Conservation (phyloP, 1,140 invertebrate genomes). For the Pteromalus puparum region DNA sequence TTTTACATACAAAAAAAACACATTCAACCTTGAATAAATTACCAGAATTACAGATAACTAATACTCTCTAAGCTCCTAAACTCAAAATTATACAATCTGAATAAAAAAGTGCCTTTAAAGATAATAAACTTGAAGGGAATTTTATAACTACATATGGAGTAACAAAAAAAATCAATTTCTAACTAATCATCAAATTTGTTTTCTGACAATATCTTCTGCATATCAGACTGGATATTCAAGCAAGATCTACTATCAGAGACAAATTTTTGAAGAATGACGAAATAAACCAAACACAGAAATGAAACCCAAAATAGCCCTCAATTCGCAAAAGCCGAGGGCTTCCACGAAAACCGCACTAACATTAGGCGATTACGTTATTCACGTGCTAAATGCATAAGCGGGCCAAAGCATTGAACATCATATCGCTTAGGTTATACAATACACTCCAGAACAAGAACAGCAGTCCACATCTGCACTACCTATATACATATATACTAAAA, state of each 20-base stretch:
- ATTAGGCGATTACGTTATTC: slow-evolving; percentile 55
- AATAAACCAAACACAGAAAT: background rate
- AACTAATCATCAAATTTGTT: background rate
- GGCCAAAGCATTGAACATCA: background rate
- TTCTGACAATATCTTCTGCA: background rate
- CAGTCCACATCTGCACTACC: background rate
- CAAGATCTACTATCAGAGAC: background rate
- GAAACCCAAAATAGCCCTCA: background rate
- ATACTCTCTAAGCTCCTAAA: background rate
- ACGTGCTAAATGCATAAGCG: slow-evolving; percentile 46
- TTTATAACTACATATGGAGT: background rate
- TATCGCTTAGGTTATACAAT: slow-evolving; percentile 58
- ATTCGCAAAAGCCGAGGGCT: background rate
- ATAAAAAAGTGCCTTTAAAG: background rate
- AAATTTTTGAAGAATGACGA: background rate
- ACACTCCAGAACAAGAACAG: slow-evolving; percentile 3
- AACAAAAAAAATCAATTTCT: background rate
- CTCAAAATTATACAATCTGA: background rate
- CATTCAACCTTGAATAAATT: slow-evolving; percentile 11
- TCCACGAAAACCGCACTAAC: slow-evolving; percentile 37
- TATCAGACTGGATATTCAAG: background rate
- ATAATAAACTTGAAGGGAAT: background rate
- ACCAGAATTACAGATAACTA: background rate
- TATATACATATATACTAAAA: background rate
- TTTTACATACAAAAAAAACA: background rate